Evolutionary conservation across 2,888 invertebrate genomes (phyloP), one percentile per base, ranked within the genome.

Genomic region (Microdon myrmicae): DNA sequence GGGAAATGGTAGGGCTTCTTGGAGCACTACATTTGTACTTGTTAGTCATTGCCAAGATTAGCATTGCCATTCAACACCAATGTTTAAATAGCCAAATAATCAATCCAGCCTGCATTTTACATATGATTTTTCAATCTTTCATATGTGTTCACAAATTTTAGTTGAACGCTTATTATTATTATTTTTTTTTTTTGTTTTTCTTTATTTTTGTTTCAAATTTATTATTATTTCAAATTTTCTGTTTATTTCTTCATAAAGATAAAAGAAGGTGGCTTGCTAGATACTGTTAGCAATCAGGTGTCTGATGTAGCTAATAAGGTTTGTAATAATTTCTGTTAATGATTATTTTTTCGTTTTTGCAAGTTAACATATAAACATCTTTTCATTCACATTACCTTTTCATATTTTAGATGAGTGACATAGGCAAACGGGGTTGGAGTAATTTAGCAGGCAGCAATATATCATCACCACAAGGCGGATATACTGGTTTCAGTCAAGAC

Each of bases 241-340:
- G 54, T 64, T 38, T 70, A 70, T 67, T 72, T 73, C 60, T 69
- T 70, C 68, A 76, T 71, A 69, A 82, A 88, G 88, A 87, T 88
- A 73, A 87, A 85, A 81, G 87, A 88, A 70, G 87, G 88, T 75
- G 84, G 83, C 72, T 81, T 88, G 74, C 81, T 87, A 80, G 87
- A 87, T 73, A 85, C 84, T 72, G 84, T 88, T 73, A 83, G 85
- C 67, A 76, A 78, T 68, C 86, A 87, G 76, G 86, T 87, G 69
- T 81, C 84, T 75, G 84, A 75, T 76, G 80, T 88, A 74, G 84
- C 87, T 68, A 79, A 77, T 71, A 88, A 88, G 87, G 88, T 88
- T 73, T 60, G 78, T 76, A 73, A 67, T 67, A 41, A 4, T 8
- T 35, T 53, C 43, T 23, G 37, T 55, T 25, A 13, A 10, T 56